Conservation (phyloP, 1,140 invertebrate genomes). For the Aphaenogaster floridana region DNA sequence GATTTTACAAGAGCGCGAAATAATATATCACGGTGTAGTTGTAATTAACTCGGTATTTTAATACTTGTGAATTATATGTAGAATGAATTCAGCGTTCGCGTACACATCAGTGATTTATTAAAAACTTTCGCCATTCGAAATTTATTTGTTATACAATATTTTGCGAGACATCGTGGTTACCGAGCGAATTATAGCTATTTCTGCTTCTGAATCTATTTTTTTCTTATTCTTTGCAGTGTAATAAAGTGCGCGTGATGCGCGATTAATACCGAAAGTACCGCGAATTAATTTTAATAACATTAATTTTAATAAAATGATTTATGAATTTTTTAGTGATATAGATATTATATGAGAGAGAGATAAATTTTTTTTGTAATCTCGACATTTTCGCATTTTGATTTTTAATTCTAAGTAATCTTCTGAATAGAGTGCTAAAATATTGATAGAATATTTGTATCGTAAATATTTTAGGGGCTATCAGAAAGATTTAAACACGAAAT, state of each 20-base stretch:
- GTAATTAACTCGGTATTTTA: constrained; percentile 13
- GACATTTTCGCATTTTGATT: neutral
- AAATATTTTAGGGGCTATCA: neutral
- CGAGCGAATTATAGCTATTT: neutral
- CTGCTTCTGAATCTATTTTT: neutral
- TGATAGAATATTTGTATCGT: neutral
- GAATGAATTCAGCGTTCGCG: neutral
- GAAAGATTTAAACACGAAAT: constrained; percentile 3
- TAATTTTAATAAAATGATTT: neutral
- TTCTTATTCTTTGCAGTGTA: neutral
- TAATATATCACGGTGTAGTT: neutral
- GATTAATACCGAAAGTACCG: neutral
- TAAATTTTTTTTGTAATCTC: neutral
- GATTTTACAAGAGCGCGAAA: neutral
- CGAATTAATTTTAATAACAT: neutral
- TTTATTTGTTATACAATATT: neutral
- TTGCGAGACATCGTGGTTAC: neutral
- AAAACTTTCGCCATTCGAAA: neutral
- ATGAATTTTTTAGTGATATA: neutral
- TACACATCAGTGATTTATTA: neutral
- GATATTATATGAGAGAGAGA: too few relatives aligned
- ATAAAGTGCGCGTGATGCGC: neutral
- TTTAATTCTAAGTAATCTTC: neutral
- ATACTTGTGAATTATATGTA: neutral
- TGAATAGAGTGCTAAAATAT: neutral